Base-by-base conservation (phyloP, 2,113 vertebrate genomes). In the Mugil cephalus region DNA sequence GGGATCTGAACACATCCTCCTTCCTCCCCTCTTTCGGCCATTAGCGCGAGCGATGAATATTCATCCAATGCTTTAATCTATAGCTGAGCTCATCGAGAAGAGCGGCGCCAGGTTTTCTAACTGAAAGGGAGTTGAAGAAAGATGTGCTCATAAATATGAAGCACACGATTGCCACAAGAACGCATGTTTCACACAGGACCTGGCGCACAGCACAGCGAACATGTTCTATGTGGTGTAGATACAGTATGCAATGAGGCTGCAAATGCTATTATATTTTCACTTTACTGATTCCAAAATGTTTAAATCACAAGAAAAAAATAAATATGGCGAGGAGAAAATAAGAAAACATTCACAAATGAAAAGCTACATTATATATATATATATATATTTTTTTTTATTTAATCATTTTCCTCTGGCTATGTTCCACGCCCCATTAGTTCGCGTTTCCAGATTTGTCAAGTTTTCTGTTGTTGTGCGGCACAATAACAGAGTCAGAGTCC, bases 51-150 rank as follows among this genome's bases (percentile, higher is more conserved):
- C 42, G 6, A 79, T 87, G 82, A 89, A 89, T 86, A 87, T 88
- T 87, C 74, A 89, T 77, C 24, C 38, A 1, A 8, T 4, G 53
- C 82, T 91, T 89, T 85, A 87, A 91, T 88, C 82, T 82, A 87
- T 79, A 82, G 80, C 74, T 51, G 77, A 83, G 79, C 84, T 82
- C 80, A 73, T 80, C 35, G 39, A 46, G 54, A 74, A 36, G 70
- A 66, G 53, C 48, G 0, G 18, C 64, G 69, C 79, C 86, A 83
- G n/a, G 74, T 86, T 83, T 87, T 83, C 51, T 70, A 76, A 54
- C 58, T 62, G 69, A 59, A 34, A 61, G 60, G 67, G 54, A 62
- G 69, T 67, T 77, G 55, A n/a, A 73, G 58, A 62, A 69, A 52
- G 76, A 66, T 34, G 46, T n/a, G 46, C 77, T 84, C 80, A 74